phyloP scores from a whole-genome alignment of 2,888 invertebrate genomes.

The Monochamus alternatus region DNA sequence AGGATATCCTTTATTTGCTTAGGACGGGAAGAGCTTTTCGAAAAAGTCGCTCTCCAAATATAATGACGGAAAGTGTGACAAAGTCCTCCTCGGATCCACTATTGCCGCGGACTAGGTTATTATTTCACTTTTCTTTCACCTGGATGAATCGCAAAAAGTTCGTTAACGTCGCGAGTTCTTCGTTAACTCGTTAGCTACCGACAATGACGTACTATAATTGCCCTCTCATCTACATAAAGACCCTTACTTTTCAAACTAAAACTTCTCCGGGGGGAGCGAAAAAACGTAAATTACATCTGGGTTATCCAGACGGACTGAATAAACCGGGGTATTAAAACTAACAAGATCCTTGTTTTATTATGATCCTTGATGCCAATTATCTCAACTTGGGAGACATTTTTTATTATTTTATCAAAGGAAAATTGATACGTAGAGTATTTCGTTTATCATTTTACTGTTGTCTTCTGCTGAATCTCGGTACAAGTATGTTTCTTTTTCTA shows the following conservation, averaged over 20 bases:
- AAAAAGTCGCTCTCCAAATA: constrained; percentile 15
- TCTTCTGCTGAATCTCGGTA: too few species aligned
- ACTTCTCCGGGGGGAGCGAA: constrained; percentile 26
- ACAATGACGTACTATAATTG: constrained; percentile 61
- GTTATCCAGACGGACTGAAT: constrained; percentile 38
- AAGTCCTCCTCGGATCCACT: constrained; percentile 49
- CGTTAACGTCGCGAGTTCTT: constrained; percentile 49
- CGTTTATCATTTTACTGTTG: too few species aligned
- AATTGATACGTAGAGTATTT: too few species aligned
- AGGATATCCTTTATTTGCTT: constrained; percentile 23
- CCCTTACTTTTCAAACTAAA: constrained; percentile 43
- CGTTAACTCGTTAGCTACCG: constrained; percentile 58
- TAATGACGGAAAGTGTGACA: constrained; percentile 3
- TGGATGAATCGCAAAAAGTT: constrained; percentile 50
- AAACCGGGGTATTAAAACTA: constrained; percentile 5
- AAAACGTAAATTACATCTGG: constrained; percentile 38
- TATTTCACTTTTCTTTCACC: constrained; percentile 42
- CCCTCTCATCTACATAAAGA: constrained; percentile 55
- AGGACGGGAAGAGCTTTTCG: constrained; percentile 16
- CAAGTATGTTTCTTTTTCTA: too few species aligned
- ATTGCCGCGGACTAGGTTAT: constrained; percentile 40
- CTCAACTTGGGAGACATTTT: too few species aligned
- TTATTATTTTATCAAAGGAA: too few species aligned
- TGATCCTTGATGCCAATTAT: neutral
- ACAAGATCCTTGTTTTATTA: constrained; percentile 5